Conservation (phyloP, 2,113 vertebrate genomes). For the Hylia prasina region DNA sequence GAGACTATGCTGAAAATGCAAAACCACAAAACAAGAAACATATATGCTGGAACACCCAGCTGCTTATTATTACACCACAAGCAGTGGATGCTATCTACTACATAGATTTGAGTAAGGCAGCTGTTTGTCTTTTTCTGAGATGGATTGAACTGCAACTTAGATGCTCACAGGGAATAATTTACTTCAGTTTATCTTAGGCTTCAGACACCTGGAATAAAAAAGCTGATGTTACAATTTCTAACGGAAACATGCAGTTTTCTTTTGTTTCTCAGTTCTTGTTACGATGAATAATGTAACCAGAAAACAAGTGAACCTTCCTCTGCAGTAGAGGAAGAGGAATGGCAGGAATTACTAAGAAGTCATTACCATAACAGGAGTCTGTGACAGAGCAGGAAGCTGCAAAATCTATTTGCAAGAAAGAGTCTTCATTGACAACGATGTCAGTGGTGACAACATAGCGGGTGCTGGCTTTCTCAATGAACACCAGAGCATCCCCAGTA, state of each 20-base stretch:
- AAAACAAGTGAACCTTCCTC: not conserved
- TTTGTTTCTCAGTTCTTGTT: not conserved
- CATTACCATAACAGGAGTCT: slow-evolving; percentile 94
- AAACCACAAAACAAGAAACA: not conserved
- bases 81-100: not conserved
- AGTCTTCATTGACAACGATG: slow-evolving; percentile 89
- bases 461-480: slow-evolving; percentile 97
- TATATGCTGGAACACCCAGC: not conserved
- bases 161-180: not conserved
- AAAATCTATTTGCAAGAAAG: slow-evolving; percentile 96
- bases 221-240: not conserved
- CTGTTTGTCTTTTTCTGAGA: not conserved
- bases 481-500: slow-evolving; percentile 90
- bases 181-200: not conserved
- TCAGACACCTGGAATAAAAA: not conserved
- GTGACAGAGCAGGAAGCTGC: slow-evolving; percentile 97
- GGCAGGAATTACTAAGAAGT: not conserved
- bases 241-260: not conserved
- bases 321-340: not conserved
- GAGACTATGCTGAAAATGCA: not conserved
- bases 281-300: not conserved
- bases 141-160: not conserved
- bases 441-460: slow-evolving; percentile 95
- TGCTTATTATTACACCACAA: not conserved
- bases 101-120: not conserved